Evolutionary conservation across 2,113 vertebrate genomes (phyloP).

Genomic region (Scolopax mira): DNA sequence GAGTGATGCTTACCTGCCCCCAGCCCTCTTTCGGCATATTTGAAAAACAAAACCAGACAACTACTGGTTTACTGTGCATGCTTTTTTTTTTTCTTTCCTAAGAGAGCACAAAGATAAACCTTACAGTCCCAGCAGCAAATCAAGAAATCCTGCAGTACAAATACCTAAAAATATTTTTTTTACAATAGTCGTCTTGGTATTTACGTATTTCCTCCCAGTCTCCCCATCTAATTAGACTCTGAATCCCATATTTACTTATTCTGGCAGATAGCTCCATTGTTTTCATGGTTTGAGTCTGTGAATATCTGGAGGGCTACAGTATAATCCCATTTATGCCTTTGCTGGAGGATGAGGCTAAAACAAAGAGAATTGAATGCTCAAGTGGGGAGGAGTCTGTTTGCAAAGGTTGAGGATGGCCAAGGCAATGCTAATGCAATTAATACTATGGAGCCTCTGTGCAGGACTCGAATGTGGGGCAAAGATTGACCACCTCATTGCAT

Average conservation of each 20-base stretch:
- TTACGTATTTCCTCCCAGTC: slow-evolving; percentile 52
- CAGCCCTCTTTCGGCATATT: neutral
- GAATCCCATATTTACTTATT: neutral
- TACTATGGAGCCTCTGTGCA: neutral
- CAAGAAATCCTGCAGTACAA: slow-evolving; percentile 33
- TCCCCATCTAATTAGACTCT: slow-evolving; percentile 53
- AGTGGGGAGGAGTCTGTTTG: neutral
- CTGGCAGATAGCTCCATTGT: slow-evolving; percentile 10
- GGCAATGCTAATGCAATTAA: neutral
- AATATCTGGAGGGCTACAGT: neutral
- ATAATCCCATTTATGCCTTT: neutral
- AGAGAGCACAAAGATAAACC: slow-evolving; percentile 5
- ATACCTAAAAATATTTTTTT: slow-evolving; percentile 14
- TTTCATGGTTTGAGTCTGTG: neutral
- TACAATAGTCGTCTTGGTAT: slow-evolving; percentile 5
- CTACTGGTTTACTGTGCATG: neutral
- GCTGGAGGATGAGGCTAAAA: neutral
- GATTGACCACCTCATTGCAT: neutral
- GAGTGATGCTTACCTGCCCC: neutral
- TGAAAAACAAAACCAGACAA: neutral
- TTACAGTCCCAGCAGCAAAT: slow-evolving; percentile 41
- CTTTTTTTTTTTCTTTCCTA: neutral
- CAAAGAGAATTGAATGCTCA: neutral
- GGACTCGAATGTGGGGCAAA: neutral
- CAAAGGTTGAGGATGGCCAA: neutral